Evolutionary conservation across 1,140 invertebrate species (phyloP), one percentile per base, ranked within the genome.

Genomic region (Glossosoma conforme): DNA sequence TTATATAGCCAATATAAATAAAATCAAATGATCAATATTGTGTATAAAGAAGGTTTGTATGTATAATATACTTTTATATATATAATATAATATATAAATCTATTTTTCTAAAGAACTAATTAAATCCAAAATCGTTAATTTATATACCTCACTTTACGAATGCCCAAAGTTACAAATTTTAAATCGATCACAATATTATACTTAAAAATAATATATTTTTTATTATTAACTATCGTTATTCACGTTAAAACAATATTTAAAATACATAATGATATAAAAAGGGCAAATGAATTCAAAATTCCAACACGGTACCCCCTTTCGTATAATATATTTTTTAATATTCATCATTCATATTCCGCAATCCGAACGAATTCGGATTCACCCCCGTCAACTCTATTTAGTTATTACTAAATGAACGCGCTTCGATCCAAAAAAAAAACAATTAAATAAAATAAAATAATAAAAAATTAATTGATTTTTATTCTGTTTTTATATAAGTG

Each of bases 401-500:
- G 56, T 58, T 58, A 58, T 58, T 58, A 58, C 56, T 58, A 58
- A 54, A 47, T 25, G 56, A 52, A 54, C 56, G 52, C 52, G 52
- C 52, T 37, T 45, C 35, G 36, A 42, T 51, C 52, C 56, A 47
- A 58, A 54, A 41, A 38, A 41, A 52, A 57, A 48, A 33, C 13
- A 30, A 44, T 1, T 15, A 42, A 25, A 42, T 35, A 8, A 25
- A 21, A 4, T 18, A 21, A 41, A 33, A 49, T 17, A 35, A 6
- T 38, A 49, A 41, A 41, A 41, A 37, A 47, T 14, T 46, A 36
- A n/a, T n/a, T n/a, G n/a, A n/a, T n/a, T n/a, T n/a, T n/a, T n/a
- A n/a, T n/a, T n/a, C n/a, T n/a, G n/a, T n/a, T n/a, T n/a, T n/a
- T n/a, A n/a, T n/a, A n/a, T n/a, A n/a, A n/a, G n/a, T n/a, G n/a